Conservation (phyloP, 1,140 invertebrate species). For the Colletes gigas region DNA sequence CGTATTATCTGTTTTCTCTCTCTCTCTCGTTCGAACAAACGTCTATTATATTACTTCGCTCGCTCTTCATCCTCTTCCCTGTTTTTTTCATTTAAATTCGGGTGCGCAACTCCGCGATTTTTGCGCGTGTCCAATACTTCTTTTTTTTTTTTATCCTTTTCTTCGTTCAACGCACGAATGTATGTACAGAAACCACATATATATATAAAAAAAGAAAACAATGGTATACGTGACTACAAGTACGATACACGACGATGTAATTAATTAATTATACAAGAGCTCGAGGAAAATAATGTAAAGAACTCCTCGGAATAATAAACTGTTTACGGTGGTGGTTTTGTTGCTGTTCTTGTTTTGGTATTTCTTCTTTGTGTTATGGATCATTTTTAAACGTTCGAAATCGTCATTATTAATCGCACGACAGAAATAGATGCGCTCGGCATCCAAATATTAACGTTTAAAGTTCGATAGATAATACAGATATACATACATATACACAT, state of each 20-base stretch:
- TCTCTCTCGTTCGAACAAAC: constrained; percentile 1
- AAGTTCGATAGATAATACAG: constrained; percentile 68
- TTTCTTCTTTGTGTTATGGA: constrained; percentile 51
- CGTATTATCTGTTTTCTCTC: neutral
- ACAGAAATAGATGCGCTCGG: constrained; percentile 65
- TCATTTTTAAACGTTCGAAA: constrained; percentile 58
- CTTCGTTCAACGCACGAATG: constrained; percentile 54
- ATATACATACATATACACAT: constrained; percentile 70
- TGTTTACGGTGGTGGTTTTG: constrained; percentile 50
- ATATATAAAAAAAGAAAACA: constrained; percentile 44
- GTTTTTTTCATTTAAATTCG: constrained; percentile 32
- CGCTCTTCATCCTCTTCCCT: constrained; percentile 11
- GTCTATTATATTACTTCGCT: constrained; percentile 41
- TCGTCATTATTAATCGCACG: constrained; percentile 63
- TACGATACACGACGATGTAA: constrained; percentile 57
- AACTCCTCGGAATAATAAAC: constrained; percentile 64
- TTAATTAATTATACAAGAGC: constrained; percentile 65
- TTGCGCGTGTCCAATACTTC: constrained; percentile 55
- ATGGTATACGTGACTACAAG: constrained; percentile 58
- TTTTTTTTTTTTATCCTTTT: too few species aligned
- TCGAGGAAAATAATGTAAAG: constrained; percentile 59
- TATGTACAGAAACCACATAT: constrained; percentile 63
- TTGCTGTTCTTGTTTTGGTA: constrained; percentile 60
- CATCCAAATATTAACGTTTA: constrained; percentile 61
- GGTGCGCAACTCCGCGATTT: constrained; percentile 52